Base-by-base conservation (phyloP, 1,140 invertebrate species). In the Lordiphosa stackelbergi region DNA sequence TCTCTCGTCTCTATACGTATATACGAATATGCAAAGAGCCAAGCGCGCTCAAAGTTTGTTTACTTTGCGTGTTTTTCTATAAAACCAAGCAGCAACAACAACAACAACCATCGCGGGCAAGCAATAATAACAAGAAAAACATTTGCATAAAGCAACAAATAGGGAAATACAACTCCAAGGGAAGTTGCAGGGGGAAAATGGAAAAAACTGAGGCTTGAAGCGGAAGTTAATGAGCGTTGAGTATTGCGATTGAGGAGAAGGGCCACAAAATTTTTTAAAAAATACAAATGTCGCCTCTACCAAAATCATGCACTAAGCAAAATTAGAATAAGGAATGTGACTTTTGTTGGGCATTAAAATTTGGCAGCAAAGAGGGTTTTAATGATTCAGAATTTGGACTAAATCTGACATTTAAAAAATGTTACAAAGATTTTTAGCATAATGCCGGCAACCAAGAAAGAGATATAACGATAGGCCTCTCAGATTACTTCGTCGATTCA, bases 101-200 rank as follows among this genome's bases (percentile, higher is more conserved):
- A 37, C 56, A 59, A 31, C 58, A 51, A 42, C 61, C 59, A 45
- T 62, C 61, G 60, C 69, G 59, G 48, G 47, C 70, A 38, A 49
- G 70, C 56, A 85, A 74, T 85, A 84, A 83, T 69, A 73, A 78
- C 66, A 84, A 78, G 69, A 84, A 74, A 73, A 85, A 72, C 68
- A 84, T 85, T 83, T 85, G 81, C 81, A 85, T 85, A 85, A 85
- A 79, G 68, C 74, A 79, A 85, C 71, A 79, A 84, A 79, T 71
- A 60, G 63, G 11, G 16, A 42, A 42, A 61, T 46, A 34, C 51
- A 46, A 41, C 52, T 28, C 16, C 42, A 53, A 52, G 24, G 49
- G 47, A 42, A 37, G 42, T 31, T 12, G 19, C 45, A 16, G 13
- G 9, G 19, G 19, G 12, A 47, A 37, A 28, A 10, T 24, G 45